A percentile compares a stretch with the other conserved stretches of the same genome.
Evolutionary conservation across 2,797 vertebrate genomes (phyloP).

Genomic region (Hozukius guyotensis): DNA sequence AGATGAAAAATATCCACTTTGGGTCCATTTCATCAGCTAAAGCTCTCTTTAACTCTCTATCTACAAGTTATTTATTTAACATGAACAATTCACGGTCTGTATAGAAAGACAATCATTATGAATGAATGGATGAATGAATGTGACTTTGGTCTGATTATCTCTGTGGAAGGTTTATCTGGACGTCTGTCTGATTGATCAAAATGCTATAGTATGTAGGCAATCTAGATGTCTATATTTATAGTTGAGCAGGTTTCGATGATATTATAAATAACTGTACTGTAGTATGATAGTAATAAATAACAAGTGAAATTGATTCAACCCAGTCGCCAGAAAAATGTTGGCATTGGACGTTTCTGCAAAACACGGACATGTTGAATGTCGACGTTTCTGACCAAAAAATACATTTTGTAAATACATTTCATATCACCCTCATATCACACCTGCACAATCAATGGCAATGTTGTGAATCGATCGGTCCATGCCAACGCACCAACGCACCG

Average conservation of each 20-base stretch:
- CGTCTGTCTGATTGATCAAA: neutral
- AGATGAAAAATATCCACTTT: neutral
- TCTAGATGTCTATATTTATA: constrained; percentile 8
- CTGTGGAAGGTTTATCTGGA: neutral
- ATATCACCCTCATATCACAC: too few species aligned
- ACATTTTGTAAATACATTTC: too few species aligned
- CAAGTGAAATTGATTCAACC: too few species aligned
- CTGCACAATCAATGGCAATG: too few species aligned
- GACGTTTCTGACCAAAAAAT: too few species aligned
- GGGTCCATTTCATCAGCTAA: neutral
- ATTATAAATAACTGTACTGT: neutral
- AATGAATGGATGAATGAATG: neutral
- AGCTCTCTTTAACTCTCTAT: neutral
- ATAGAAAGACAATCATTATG: neutral
- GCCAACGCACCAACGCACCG: too few species aligned
- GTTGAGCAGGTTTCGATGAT: neutral
- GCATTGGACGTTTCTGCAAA: too few species aligned
- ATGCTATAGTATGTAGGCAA: neutral
- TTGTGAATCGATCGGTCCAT: too few species aligned
- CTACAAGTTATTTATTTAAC: constrained; percentile 7
- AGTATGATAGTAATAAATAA: neutral
- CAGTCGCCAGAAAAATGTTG: too few species aligned
- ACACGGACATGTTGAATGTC: fast-evolving
- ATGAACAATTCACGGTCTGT: neutral
- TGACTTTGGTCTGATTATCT: neutral